Evolutionary conservation across 2,888 invertebrate species (phyloP).

Genomic region (Drosophila monieri): DNA sequence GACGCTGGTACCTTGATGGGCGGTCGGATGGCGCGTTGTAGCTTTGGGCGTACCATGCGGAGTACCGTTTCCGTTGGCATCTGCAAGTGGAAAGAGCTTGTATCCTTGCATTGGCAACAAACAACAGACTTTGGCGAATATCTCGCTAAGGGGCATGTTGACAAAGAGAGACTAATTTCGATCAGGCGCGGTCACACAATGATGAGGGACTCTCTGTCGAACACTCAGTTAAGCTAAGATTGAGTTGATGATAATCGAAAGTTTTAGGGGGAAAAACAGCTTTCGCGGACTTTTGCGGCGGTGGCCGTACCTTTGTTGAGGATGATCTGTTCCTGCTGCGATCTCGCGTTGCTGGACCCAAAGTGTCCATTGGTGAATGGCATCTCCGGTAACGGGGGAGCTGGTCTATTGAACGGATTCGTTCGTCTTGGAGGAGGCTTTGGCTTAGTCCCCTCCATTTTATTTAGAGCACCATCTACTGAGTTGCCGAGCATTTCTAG

Average conservation of each 20-base stretch:
- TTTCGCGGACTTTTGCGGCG: conserved; percentile 11
- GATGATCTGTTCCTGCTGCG: conserved; percentile 48
- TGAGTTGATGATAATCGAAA: not conserved
- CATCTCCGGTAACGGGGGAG: conserved; percentile 77
- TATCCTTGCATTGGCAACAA: conserved; percentile 60
- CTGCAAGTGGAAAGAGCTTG: conserved; percentile 64
- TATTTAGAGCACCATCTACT: conserved; percentile 3
- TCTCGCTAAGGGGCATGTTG: conserved; percentile 49
- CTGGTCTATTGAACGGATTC: conserved; percentile 91
- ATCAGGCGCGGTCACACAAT: not conserved
- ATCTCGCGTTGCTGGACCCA: conserved; percentile 54
- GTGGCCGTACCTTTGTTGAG: conserved; percentile 38
- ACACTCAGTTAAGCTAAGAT: not conserved
- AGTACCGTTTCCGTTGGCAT: conserved; percentile 51
- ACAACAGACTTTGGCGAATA: conserved; percentile 48
- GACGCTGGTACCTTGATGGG: conserved; percentile 9
- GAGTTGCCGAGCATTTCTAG: conserved; percentile 67
- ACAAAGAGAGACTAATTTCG: not conserved
- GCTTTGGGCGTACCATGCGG: conserved; percentile 46
- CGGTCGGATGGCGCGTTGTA: conserved; percentile 23
- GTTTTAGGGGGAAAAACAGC: conserved; percentile 35
- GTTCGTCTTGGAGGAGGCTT: conserved; percentile 91
- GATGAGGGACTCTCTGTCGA: not conserved
- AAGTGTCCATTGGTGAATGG: conserved; percentile 74
- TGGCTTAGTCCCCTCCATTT: conserved; percentile 65